Conservation (phyloP, 2,888 invertebrate species). For the Xylocampa areola region DNA sequence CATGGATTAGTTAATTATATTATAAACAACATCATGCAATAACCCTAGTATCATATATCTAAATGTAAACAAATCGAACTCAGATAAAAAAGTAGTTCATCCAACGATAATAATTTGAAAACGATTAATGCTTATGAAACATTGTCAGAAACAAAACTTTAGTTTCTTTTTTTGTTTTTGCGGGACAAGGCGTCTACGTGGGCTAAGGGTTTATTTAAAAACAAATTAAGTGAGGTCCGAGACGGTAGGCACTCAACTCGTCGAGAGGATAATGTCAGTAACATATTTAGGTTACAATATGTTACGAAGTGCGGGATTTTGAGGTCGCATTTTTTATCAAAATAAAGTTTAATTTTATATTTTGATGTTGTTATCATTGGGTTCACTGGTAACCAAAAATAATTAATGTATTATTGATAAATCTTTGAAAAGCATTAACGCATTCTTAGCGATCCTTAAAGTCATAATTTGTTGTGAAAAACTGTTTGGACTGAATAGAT, state of each 20-base stretch:
- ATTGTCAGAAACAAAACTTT: constrained; percentile 30
- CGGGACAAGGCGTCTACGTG: constrained; percentile 33
- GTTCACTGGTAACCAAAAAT: neutral
- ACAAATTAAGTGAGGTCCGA: constrained; percentile 80
- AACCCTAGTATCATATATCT: neutral
- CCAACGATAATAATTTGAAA: constrained; percentile 30
- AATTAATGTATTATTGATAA: too few species aligned
- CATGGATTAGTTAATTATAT: constrained; percentile 2
- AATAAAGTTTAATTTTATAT: neutral
- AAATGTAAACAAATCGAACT: constrained; percentile 7
- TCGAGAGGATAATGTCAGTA: constrained; percentile 67
- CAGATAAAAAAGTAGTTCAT: constrained; percentile 22
- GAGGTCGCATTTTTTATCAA: neutral
- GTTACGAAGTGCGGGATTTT: neutral
- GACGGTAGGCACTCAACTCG: constrained; percentile 75
- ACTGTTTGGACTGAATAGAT: too few species aligned
- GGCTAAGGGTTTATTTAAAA: constrained; percentile 81
- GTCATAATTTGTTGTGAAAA: too few species aligned
- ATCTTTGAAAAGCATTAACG: too few species aligned
- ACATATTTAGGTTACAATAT: constrained; percentile 53
- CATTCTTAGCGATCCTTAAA: too few species aligned
- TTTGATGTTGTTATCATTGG: neutral
- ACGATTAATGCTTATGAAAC: constrained; percentile 43
- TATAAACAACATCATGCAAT: constrained; percentile 1
- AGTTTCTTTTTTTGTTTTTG: constrained; percentile 39